phyloP scores from a whole-genome alignment of 2,797 vertebrate genomes.

The Rhabdomys pumilio region DNA sequence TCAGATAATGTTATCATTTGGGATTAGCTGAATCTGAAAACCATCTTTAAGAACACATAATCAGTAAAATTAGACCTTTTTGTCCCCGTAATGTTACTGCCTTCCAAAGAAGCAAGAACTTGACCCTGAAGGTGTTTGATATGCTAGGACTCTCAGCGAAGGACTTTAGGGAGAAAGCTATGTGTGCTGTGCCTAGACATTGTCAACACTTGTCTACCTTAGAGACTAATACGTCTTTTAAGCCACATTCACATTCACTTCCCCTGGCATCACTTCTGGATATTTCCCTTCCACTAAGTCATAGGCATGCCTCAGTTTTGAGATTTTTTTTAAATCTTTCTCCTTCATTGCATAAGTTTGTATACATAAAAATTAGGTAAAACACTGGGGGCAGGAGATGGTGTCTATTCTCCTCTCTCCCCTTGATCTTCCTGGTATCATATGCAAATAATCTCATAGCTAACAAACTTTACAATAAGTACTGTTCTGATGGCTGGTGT shows the following conservation, averaged over 20 bases:
- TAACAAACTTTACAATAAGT: not conserved
- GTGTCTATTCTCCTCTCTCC: not conserved
- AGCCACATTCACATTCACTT: not conserved
- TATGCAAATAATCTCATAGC: not conserved
- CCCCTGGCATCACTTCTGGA: not conserved
- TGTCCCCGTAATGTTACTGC: not conserved
- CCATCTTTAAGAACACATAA: constrained; percentile 62
- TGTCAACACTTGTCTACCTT: too few species aligned
- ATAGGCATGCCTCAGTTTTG: not conserved
- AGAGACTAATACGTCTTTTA: not conserved
- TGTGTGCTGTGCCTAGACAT: rapidly evolving
- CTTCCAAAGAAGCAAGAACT: not conserved
- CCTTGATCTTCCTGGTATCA: not conserved
- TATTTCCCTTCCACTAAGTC: not conserved
- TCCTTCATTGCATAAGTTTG: not conserved
- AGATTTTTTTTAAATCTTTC: not conserved
- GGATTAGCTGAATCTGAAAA: constrained; percentile 59
- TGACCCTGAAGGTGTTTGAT: not conserved
- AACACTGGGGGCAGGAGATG: not conserved
- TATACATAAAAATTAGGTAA: not conserved
- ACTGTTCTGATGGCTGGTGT: not conserved
- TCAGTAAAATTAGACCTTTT: not conserved
- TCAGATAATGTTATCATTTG: not conserved
- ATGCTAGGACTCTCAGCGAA: not conserved
- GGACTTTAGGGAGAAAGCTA: not conserved